A percentile compares a stretch with the other conserved stretches of the same genome.
These are phyloP conservation scores for Epinephelus lanceolatus DNA, from an alignment of 2,113 vertebrate species.

Conservation along the genomic window DNA sequence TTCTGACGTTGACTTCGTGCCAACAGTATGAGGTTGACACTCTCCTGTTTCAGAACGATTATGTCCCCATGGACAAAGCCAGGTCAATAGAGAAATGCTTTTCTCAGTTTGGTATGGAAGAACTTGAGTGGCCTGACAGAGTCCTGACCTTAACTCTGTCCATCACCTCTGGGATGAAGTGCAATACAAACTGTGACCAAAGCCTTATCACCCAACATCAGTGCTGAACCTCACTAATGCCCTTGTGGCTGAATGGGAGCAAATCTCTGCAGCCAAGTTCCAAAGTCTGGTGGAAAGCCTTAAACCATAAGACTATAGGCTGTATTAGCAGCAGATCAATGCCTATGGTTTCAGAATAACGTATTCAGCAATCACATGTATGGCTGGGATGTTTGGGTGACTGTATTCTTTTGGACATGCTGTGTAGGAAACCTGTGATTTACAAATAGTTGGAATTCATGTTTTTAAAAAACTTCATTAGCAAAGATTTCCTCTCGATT, in stretches of 20 bases:
- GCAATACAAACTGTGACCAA: background rate
- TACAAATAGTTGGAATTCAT: background rate
- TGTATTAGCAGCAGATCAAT: background rate
- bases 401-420: background rate
- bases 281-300: constrained; percentile 14
- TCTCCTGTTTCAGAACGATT: background rate
- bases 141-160: background rate
- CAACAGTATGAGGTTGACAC: background rate
- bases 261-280: constrained; percentile 7
- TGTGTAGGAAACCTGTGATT: background rate
- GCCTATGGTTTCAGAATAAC: background rate
- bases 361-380: too few relatives aligned
- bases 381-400: background rate
- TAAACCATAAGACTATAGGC: background rate
- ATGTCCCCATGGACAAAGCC: background rate
- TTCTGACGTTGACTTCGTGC: background rate
- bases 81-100: background rate
- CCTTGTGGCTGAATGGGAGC: background rate
- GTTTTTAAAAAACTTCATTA: too few relatives aligned
- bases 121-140: too few relatives aligned
- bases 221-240: background rate
- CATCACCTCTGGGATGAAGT: background rate
- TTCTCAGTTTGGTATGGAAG: background rate
- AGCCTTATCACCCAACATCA: background rate
- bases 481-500: background rate